Base-by-base conservation (phyloP, 2,888 invertebrate genomes). In the Drosophila melanocephala region DNA sequence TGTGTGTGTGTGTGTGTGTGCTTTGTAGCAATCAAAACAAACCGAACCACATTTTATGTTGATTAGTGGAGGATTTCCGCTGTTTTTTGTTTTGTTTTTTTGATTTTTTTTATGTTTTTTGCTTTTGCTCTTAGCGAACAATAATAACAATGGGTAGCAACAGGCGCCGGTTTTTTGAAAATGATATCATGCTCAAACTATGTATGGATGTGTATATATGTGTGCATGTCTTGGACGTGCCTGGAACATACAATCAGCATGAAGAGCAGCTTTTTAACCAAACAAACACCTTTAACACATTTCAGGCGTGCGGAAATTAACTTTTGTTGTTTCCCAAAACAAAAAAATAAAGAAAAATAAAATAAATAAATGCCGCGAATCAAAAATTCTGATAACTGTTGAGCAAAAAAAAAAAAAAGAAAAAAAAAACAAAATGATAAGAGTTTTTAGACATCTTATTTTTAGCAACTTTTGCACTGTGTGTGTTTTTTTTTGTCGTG, bases 51-150 rank as follows among this genome's bases (percentile, higher is more conserved):
- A 71, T 75, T 69, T 72, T 53, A 79, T 79, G 71, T 51, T 81
- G 70, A 78, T 81, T 78, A 64, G 59, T 56, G 68, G 61, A 73
- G 79, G 84, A 84, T 82, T 79, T 82, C 82, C 84, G 82, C 60
- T 37, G 7, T 9, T 52, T 30, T 26, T 37, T 53, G 16, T 44
- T 19, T 7, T 28, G 10, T 47, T 28, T 32, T 35, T 33, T 22
- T 32, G 28, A 28, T 47, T 5, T 19, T 16, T 51, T 64, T 57
- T 42, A 22, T 22, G 32, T 10, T 33, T 12, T 33, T 33, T 33
- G 12, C 33, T 32, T 22, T 26, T 39, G 35, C 26, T 47, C 19
- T 32, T 42, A 33, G 22, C 26, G 12, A 59, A 52, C 30, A 52
- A 69, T 7, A 56, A 56, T 55, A 69, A 60, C 59, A 66, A 58